These are phyloP conservation scores for Micrasema minimum DNA, from an alignment of 1,140 invertebrate genomes.

Conservation along the genomic window DNA sequence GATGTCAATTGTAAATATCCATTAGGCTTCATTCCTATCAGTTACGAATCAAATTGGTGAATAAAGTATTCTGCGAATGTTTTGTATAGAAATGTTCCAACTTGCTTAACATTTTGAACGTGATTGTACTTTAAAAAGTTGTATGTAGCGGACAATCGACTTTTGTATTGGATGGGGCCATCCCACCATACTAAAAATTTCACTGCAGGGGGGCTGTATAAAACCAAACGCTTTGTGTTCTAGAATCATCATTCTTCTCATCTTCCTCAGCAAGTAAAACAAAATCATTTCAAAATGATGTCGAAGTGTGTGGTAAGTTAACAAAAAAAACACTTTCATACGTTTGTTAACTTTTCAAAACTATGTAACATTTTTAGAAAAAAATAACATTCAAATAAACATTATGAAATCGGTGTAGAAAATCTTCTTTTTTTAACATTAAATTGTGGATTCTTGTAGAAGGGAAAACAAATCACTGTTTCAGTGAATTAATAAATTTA, in stretches of 20 bases:
- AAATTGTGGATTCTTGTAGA: too few species aligned
- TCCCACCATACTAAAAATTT: not conserved
- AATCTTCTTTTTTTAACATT: too few species aligned
- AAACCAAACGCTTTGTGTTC: conserved; percentile 1
- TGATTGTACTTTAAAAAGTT: conserved; percentile 8
- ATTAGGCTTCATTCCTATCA: not conserved
- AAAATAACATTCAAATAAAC: too few species aligned
- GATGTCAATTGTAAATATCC: too few species aligned
- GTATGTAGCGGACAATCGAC: too few species aligned
- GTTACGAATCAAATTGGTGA: not conserved
- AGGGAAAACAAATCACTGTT: too few species aligned
- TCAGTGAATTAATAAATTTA: too few species aligned
- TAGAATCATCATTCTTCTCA: conserved; percentile 17
- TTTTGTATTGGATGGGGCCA: not conserved
- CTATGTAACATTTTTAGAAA: too few species aligned
- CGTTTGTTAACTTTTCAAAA: too few species aligned
- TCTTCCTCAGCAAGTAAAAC: conserved; percentile 36
- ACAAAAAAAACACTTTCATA: too few species aligned
- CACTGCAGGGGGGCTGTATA: not conserved
- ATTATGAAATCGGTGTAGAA: too few species aligned
- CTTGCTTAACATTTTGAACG: conserved; percentile 20
- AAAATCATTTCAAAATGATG: conserved; percentile 66
- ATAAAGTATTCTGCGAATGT: conserved; percentile 19
- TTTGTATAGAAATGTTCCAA: not conserved
- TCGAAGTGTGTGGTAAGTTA: conserved; percentile 69